Base-by-base conservation (phyloP, 2,888 invertebrate genomes). In the Tachina grossa region DNA sequence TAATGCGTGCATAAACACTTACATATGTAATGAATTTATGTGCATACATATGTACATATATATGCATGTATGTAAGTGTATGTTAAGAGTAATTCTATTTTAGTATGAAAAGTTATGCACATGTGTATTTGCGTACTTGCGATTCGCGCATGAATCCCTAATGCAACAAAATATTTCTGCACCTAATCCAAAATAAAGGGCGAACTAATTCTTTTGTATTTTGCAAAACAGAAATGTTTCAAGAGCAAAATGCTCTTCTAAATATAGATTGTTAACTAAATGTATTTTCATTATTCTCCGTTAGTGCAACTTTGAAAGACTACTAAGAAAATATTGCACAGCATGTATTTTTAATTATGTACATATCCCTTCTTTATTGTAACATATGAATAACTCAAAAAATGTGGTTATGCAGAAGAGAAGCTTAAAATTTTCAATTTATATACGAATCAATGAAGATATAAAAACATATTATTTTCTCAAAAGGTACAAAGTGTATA, bases 161-260 rank as follows among this genome's bases (percentile, higher is more conserved):
- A 59, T 49, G 66, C 57, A 14, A n/a, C 51, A 41, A 61, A 31
- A 45, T 13, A 11, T 41, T 43, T 51, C 19, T 47, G 47, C 22
- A 41, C 11, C 22, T 39, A 31, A 45, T 79, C 45, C 53, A 71
- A 63, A 79, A 71, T 79, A 61, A 55, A 55, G 1, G 45, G 53
- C 43, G 22, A 78, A 19, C 4, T 68, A 39, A 55, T 41, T 8
- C 22, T 41, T 63, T 53, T 13, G 3, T 45, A 6, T 68, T 10
- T n/a, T 45, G 9, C 19, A 61, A 43, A 53, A 10, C 6, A 79
- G 14, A 71, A 79, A 71, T 59, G 71, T 81, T 82, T 82, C 81
- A 82, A 82, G 81, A 75, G 81, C 81, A 82, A 68, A 66, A 75
- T 19, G 9, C 1, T 6, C 11, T 10, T 51, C 47, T 69, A 75